Evolutionary conservation across 1,140 invertebrate species (phyloP).

Genomic region (Sogatella furcifera): DNA sequence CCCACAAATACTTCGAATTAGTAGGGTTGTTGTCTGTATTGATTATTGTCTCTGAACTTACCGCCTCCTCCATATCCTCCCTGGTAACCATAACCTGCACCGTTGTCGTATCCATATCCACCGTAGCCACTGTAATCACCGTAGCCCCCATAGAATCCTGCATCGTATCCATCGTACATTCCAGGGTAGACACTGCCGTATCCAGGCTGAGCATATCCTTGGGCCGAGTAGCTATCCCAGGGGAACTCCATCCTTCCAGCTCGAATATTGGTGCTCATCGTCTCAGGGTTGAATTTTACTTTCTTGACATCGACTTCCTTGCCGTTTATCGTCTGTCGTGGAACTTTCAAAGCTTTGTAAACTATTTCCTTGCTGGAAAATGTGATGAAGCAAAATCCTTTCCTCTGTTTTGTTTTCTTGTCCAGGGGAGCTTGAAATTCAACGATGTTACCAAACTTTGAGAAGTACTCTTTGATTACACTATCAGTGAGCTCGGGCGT

Average conservation of each 20-base stretch:
- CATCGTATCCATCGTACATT: constrained; percentile 28
- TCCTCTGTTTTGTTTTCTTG: constrained; percentile 53
- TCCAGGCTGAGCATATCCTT: constrained; percentile 22
- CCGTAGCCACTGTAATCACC: constrained; percentile 29
- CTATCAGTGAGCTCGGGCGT: constrained; percentile 50
- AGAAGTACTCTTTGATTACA: constrained; percentile 49
- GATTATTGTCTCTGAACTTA: constrained; percentile 22
- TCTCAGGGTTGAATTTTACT: constrained; percentile 39
- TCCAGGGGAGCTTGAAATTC: constrained; percentile 61
- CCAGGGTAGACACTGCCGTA: constrained; percentile 35
- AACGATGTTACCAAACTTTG: constrained; percentile 48
- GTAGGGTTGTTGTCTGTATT: constrained; percentile 22
- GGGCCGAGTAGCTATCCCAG: neutral
- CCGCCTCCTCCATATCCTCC: constrained; percentile 15
- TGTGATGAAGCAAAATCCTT: constrained; percentile 55
- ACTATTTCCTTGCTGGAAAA: constrained; percentile 51
- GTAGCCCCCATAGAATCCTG: constrained; percentile 20
- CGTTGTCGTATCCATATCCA: constrained; percentile 29
- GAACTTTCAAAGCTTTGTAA: constrained; percentile 46
- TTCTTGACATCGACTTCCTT: constrained; percentile 48
- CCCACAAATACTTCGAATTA: constrained; percentile 6
- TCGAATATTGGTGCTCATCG: constrained; percentile 22
- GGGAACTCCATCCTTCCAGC: constrained; percentile 15
- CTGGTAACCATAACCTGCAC: constrained; percentile 24
- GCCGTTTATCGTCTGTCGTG: constrained; percentile 50